Conservation (phyloP, 2,113 vertebrate genomes). For the Xiphophorus maculatus region DNA sequence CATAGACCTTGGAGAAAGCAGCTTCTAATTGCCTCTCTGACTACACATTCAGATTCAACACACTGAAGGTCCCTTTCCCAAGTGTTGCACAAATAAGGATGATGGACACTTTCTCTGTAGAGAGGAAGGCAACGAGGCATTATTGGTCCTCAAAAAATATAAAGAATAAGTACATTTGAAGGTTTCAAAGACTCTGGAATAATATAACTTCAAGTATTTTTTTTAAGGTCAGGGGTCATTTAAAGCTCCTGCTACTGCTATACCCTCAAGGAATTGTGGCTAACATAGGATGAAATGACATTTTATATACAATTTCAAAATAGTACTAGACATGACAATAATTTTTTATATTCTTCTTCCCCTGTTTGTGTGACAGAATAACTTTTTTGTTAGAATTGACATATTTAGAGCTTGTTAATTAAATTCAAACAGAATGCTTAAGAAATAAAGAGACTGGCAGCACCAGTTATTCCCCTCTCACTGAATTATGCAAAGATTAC, state of each 20-base stretch:
- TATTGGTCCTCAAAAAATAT: neutral
- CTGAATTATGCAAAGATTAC: neutral
- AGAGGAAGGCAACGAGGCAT: neutral
- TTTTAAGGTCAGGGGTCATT: neutral
- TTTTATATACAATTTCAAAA: neutral
- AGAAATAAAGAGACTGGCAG: neutral
- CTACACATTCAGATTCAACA: constrained; percentile 18
- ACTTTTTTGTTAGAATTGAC: neutral
- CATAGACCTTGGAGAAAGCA: constrained; percentile 23
- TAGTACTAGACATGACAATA: neutral
- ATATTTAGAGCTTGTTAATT: neutral
- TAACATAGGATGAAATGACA: neutral
- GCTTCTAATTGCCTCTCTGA: constrained; percentile 33
- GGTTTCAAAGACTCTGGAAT: neutral
- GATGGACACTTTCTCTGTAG: constrained; percentile 28
- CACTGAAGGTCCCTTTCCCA: constrained; percentile 13
- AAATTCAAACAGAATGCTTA: neutral
- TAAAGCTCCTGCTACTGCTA: neutral
- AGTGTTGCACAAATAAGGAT: constrained; percentile 14
- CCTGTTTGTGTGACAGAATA: neutral
- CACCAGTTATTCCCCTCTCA: neutral
- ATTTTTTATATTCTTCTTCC: neutral
- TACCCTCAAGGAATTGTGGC: neutral
- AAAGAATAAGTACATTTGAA: neutral
- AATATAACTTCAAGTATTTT: neutral